These are phyloP conservation scores for Scaptodrosophila lebanonensis DNA, from an alignment of 1,140 invertebrate genomes.

Conservation along the genomic window DNA sequence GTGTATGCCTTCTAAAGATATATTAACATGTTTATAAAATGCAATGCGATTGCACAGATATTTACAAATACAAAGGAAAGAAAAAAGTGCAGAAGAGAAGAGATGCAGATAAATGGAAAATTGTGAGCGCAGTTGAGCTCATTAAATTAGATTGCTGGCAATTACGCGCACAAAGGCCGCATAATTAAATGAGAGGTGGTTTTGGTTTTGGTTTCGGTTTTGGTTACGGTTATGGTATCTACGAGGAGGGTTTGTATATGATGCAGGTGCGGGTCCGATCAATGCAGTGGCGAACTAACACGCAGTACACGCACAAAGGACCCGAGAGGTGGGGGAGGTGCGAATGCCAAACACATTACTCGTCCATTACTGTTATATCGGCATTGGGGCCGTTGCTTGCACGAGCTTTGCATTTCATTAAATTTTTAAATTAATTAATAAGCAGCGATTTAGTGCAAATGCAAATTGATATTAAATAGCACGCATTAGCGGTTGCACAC, in stretches of 20 bases:
- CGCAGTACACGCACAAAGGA: too few species aligned
- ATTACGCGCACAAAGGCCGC: slow-evolving; percentile 34
- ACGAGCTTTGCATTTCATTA: slow-evolving; percentile 30
- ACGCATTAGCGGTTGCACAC: slow-evolving; percentile 52
- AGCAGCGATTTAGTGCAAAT: slow-evolving; percentile 57
- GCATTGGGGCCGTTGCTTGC: neutral
- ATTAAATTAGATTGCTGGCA: slow-evolving; percentile 44
- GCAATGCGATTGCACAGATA: too few species aligned
- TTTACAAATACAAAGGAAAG: too few species aligned
- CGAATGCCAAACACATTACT: too few species aligned
- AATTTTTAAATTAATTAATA: slow-evolving; percentile 56
- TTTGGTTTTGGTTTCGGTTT: too few species aligned
- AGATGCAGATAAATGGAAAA: neutral
- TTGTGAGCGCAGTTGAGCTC: slow-evolving; percentile 20
- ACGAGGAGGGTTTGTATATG: too few species aligned
- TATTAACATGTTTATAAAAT: too few species aligned
- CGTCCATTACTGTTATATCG: neutral
- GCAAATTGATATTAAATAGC: slow-evolving; percentile 71
- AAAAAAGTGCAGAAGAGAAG: neutral
- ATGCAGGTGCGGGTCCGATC: too few species aligned
- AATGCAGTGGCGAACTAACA: too few species aligned
- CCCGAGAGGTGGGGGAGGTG: too few species aligned
- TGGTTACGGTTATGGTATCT: too few species aligned
- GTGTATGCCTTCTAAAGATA: too few species aligned
- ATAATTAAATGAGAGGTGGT: slow-evolving; percentile 32